Percentiles rank a stretch among this genome's conserved stretches.
phyloP scores from a whole-genome alignment of 2,888 invertebrate genomes.

The Drosophila quinaria region DNA sequence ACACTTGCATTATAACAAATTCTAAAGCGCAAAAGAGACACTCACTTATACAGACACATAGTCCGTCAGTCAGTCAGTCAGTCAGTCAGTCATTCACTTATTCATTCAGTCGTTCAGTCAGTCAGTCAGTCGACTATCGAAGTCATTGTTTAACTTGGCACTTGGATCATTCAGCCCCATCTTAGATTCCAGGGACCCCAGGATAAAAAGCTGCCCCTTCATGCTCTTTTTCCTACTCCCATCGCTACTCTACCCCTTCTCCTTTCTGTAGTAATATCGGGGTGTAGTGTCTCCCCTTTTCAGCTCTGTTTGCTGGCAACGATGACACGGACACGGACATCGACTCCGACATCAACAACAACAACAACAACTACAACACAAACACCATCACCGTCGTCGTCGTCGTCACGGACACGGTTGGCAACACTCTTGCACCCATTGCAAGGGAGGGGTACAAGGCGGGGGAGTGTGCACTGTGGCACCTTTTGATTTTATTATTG shows the following conservation, averaged over 20 bases:
- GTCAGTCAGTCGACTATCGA: constrained; percentile 36
- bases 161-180: constrained; percentile 46
- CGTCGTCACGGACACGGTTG: constrained; percentile 32
- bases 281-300: constrained; percentile 24
- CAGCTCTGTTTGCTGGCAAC: constrained; percentile 25
- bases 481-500: constrained; percentile 74
- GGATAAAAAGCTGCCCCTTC: constrained; percentile 26
- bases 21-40: constrained; percentile 72
- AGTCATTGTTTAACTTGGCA: constrained; percentile 44
- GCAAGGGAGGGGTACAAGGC: constrained; percentile 14
- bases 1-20: constrained; percentile 49
- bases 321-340: constrained; percentile 32
- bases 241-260: neutral
- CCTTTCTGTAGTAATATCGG: neutral
- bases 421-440: constrained; percentile 34
- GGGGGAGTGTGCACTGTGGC: constrained; percentile 12
- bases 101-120: constrained; percentile 11
- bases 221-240: neutral
- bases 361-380: neutral
- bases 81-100: constrained; percentile 29
- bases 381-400: constrained; percentile 28
- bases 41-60: constrained; percentile 44
- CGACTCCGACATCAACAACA: constrained; percentile 15
- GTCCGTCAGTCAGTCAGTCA: constrained; percentile 21
- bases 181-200: constrained; percentile 18